Conservation (phyloP, 2,113 vertebrate genomes). For the Epinephelus cyanopodus region DNA sequence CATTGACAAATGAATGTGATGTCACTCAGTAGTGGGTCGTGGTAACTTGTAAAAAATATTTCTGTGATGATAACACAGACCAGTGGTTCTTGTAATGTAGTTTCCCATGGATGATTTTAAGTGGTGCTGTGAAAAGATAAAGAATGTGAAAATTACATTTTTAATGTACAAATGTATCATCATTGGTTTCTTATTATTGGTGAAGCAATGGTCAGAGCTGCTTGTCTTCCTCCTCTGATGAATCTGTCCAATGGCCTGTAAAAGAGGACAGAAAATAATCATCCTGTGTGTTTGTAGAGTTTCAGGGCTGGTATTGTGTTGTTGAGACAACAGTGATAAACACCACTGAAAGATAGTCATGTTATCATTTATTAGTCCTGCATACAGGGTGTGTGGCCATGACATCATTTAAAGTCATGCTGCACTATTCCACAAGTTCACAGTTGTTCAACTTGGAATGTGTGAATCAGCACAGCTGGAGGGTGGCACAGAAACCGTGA, state of each 20-base stretch:
- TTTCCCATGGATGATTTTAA: neutral
- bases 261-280: neutral
- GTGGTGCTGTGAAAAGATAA: neutral
- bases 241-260: neutral
- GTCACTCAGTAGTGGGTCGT: conserved; percentile 9
- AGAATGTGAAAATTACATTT: conserved; percentile 20
- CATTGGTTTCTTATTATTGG: neutral
- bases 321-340: neutral
- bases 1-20: conserved; percentile 35
- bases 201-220: neutral
- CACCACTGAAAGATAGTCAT: neutral
- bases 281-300: neutral
- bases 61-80: conserved; percentile 20
- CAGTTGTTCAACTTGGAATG: neutral
- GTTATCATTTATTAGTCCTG: neutral
- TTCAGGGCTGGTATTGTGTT: too few relatives aligned
- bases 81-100: neutral
- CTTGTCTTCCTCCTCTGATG: neutral
- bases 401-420: too few relatives aligned
- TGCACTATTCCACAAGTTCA: neutral
- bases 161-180: neutral
- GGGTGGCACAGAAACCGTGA: neutral
- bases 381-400: neutral
- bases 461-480: neutral
- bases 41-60: neutral